phyloP scores from a whole-genome alignment of 64 coral and sea anemone genomes.

The Stichodactyla helianthus region DNA sequence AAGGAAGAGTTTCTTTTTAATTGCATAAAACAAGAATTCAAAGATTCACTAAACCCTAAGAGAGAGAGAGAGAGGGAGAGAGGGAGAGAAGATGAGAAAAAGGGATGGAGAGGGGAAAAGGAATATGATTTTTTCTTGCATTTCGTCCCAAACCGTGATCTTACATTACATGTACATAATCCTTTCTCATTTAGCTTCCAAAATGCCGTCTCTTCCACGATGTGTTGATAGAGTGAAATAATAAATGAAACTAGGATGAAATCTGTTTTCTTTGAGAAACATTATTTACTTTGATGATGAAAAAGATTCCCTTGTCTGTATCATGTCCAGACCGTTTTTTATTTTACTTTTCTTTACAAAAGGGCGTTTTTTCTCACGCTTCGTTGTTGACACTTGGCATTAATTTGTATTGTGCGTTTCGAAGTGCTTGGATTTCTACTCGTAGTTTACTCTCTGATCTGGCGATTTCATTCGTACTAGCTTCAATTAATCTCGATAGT shows the following conservation, averaged over 20 bases:
- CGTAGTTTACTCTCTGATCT: background rate
- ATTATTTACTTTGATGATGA: background rate
- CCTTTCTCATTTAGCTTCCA: background rate
- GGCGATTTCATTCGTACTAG: background rate
- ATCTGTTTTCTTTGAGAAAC: background rate
- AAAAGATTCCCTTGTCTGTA: background rate
- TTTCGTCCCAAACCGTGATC: too few relatives aligned
- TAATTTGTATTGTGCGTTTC: background rate
- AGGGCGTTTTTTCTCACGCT: background rate
- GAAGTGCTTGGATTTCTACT: background rate
- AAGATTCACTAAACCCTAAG: too few relatives aligned
- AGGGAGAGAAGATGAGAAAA: too few relatives aligned
- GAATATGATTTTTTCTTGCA: too few relatives aligned
- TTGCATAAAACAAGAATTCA: too few relatives aligned
- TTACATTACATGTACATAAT: too few relatives aligned
- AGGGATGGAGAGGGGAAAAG: too few relatives aligned
- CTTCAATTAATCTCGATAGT: background rate
- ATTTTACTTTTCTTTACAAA: background rate
- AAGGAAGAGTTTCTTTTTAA: too few relatives aligned
- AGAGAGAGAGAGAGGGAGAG: too few relatives aligned
- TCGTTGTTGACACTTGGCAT: background rate
- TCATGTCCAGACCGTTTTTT: background rate
- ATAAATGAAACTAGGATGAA: background rate
- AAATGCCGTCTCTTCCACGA: background rate
- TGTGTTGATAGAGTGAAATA: background rate